A percentile compares a stretch with the other conserved stretches of the same genome.
Evolutionary conservation across 2,113 vertebrate species (phyloP).

Genomic region (Athene cunicularia): DNA sequence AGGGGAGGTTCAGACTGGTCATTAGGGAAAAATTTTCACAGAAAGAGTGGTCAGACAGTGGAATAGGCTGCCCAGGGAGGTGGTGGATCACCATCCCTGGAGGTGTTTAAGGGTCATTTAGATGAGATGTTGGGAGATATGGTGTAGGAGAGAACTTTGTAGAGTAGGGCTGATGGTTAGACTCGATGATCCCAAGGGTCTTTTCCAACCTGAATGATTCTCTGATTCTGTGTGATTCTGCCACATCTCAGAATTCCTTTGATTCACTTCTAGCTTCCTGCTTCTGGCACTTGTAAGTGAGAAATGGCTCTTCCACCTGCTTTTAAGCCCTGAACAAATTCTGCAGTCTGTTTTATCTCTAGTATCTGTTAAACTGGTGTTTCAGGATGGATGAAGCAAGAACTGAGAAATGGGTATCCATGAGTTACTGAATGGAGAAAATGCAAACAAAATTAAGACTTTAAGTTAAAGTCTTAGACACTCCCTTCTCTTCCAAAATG

Average conservation of each 20-base stretch:
- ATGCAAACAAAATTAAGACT: conserved; percentile 5
- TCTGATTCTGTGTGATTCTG: neutral
- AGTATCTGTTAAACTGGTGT: conserved; percentile 27
- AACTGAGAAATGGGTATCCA: neutral
- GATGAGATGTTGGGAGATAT: too few species aligned
- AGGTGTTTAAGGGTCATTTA: too few species aligned
- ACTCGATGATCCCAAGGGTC: too few species aligned
- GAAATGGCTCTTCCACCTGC: conserved; percentile 28
- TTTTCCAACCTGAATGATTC: too few species aligned
- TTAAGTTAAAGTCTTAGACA: neutral
- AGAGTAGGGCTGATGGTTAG: too few species aligned
- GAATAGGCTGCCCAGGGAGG: too few species aligned
- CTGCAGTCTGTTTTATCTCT: conserved; percentile 6
- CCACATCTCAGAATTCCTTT: neutral
- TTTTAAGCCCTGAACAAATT: neutral
- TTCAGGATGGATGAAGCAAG: neutral
- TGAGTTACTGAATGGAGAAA: neutral
- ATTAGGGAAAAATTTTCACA: too few species aligned
- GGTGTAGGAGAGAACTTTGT: too few species aligned
- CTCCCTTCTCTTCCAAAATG: neutral
- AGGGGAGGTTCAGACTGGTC: too few species aligned
- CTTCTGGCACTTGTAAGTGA: conserved; percentile 17
- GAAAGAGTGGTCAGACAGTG: too few species aligned
- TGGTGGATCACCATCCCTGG: too few species aligned
- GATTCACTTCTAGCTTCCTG: conserved; percentile 17